phyloP scores from a whole-genome alignment of 2,888 invertebrate species.

The Gibbula magus region DNA sequence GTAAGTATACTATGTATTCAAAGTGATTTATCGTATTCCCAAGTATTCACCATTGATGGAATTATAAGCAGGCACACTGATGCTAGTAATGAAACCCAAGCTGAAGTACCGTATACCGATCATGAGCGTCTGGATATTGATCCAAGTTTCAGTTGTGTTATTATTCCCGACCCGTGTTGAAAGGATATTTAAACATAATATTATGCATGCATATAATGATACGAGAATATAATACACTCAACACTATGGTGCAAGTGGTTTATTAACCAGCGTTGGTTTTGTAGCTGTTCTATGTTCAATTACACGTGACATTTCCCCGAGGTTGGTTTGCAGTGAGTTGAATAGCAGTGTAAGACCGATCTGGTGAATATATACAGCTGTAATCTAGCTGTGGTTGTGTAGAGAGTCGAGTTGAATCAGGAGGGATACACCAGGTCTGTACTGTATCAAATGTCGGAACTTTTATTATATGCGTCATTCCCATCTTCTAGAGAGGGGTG shows the following conservation, averaged over 20 bases:
- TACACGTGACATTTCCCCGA: background rate
- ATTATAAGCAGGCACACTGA: background rate
- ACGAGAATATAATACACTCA: no score
- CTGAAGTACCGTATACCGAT: background rate
- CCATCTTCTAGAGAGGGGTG: no score
- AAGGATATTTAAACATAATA: conserved; percentile 6
- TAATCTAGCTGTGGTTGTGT: no score
- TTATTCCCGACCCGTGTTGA: background rate
- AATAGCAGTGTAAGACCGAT: no score
- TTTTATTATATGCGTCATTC: no score
- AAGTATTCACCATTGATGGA: background rate
- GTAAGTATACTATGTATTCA: background rate
- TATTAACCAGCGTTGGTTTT: no score
- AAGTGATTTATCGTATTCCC: background rate
- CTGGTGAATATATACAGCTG: no score
- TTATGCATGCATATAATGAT: background rate
- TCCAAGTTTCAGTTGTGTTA: background rate
- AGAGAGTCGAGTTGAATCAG: no score
- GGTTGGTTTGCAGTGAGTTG: background rate
- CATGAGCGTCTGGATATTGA: background rate
- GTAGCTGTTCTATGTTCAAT: no score
- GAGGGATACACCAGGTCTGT: no score
- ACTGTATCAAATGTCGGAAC: no score
- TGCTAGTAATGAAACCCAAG: background rate
- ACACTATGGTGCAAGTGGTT: no score